Evolutionary conservation across 2,888 invertebrate genomes (phyloP).

Genomic region (Bombylius discolor): DNA sequence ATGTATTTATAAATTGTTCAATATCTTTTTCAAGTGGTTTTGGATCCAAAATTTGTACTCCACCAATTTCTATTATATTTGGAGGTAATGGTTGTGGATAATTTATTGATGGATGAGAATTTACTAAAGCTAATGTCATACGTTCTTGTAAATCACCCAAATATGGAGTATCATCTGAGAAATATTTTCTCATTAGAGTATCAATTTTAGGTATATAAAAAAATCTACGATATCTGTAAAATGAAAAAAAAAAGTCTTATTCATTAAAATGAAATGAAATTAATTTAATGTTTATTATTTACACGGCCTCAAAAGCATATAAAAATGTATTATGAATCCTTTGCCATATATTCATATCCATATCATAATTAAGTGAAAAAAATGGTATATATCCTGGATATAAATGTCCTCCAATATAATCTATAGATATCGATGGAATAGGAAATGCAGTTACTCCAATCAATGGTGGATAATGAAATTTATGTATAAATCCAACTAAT

Average conservation of each 20-base stretch:
- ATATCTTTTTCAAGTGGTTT: conserved; percentile 21
- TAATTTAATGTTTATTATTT: too few relatives aligned
- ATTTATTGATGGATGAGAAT: conserved; percentile 27
- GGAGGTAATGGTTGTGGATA: conserved; percentile 28
- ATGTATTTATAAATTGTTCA: conserved; percentile 21
- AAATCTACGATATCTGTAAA: too few relatives aligned
- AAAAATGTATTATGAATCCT: conserved; percentile 20
- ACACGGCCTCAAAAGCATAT: not conserved
- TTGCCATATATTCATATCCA: conserved; percentile 21
- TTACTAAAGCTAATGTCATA: conserved; percentile 21
- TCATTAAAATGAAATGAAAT: too few relatives aligned
- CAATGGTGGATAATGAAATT: conserved; percentile 26
- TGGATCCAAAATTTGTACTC: conserved; percentile 26
- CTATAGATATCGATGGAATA: conserved; percentile 17
- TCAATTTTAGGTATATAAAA: too few relatives aligned
- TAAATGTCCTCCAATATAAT: conserved; percentile 21
- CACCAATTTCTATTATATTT: conserved; percentile 30
- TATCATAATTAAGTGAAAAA: conserved; percentile 13
- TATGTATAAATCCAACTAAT: conserved; percentile 21
- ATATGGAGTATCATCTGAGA: not conserved
- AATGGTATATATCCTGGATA: conserved; percentile 22
- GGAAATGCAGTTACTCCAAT: conserved; percentile 22
- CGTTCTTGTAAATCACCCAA: not conserved
- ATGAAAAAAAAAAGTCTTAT: too few relatives aligned
- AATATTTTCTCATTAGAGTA: not conserved